Evolutionary conservation across 1,140 invertebrate genomes (phyloP), one percentile per base, ranked within the genome.

Genomic region (Cotesia glomerata): DNA sequence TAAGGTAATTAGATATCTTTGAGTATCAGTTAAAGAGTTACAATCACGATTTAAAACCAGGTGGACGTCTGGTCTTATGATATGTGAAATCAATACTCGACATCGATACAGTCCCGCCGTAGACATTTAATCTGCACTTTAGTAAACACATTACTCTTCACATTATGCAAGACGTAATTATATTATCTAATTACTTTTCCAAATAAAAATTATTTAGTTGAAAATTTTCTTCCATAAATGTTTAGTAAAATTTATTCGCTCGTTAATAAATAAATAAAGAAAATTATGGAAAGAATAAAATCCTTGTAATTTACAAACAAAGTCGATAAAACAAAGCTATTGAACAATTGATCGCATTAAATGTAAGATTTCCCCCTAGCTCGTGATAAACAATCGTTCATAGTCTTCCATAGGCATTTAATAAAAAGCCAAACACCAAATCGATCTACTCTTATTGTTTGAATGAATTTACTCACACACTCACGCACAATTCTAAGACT

Each of bases 341-440:
- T n/a, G 49, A 66, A 71, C 70, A 72, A 65, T 72, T 36, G 70
- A 18, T 66, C 59, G 13, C 34, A 54, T 32, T 35, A 45, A 45
- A 45, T 45, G 8, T 45, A 70, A 52, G 64, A 54, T 26, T 16
- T 34, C 52, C 39, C 39, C 8, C 49, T 11, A 9, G 4, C 9
- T 58, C 49, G 9, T 14, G 14, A 45, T 8, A 36, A 58, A 68
- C 73, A 79, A 75, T 58, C 13, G 73, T 70, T 63, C 54, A 32
- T 52, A 75, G 71, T 79, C 75, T 56, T 78, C 74, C 67, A 74
- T 65, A 14, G 70, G 69, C 75, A 74, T 74, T 81, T 81, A 76
- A 72, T 73, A 52, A 45, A 45, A 45, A 45, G 7, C 39, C 39
- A 45, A 45, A 45, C 39, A 45, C 39, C 34, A 14, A 59, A 52